Conservation (phyloP, 2,113 vertebrate species). For the Lipotes vexillifer region DNA sequence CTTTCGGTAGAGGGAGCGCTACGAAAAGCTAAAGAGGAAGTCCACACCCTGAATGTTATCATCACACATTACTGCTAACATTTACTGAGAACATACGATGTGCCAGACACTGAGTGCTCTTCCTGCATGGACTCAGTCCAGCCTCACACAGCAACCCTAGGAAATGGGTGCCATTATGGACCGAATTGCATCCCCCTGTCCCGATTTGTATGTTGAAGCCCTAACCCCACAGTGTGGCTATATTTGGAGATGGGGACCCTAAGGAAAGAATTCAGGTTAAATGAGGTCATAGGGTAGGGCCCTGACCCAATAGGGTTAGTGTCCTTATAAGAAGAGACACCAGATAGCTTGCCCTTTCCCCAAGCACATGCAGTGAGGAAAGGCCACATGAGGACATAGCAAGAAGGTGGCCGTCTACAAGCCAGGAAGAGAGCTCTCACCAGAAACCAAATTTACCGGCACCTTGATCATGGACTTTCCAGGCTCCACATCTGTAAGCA, state of each 20-base stretch:
- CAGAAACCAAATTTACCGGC: background rate
- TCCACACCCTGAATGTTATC: background rate
- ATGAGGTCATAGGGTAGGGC: background rate
- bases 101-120: background rate
- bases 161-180: background rate
- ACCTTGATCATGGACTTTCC: background rate
- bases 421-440: background rate
- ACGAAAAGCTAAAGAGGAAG: background rate
- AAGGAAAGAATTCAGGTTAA: background rate
- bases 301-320: background rate
- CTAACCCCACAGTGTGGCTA: background rate
- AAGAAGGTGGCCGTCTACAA: background rate
- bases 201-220: background rate
- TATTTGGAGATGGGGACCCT: background rate
- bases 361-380: background rate
- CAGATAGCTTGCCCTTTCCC: background rate
- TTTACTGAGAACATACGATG: rapidly evolving
- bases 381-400: background rate
- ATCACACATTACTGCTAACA: background rate
- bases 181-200: background rate
- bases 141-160: background rate
- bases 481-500: background rate
- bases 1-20: background rate
- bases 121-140: background rate
- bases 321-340: background rate